Base-by-base conservation (phyloP, 2,113 vertebrate genomes). In the Siniperca chuatsi region DNA sequence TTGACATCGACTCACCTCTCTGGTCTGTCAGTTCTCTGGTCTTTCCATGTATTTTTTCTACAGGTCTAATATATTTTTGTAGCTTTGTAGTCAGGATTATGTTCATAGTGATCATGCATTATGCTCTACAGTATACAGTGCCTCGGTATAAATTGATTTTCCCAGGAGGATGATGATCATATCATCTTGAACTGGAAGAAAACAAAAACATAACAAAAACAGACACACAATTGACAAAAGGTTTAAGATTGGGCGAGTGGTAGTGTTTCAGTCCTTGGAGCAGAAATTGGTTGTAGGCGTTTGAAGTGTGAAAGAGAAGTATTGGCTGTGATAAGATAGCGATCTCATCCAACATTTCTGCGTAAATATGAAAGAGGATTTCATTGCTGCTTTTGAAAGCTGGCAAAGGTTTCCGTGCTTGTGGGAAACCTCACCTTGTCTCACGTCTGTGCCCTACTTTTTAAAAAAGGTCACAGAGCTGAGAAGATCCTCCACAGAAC, bases 391-490 rank as follows among this genome's bases (percentile, higher is more conserved):
- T 88, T 87, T 78, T 81, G 55, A 73, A 81, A 68, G 65, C 81
- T 54, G 78, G 12, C 78, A 77, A 80, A 74, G 68, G 54, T 79
- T 76, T 46, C 42, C 2, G 2, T 72, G 81, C 71, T 73, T 46
- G 50, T 72, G 77, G 76, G 77, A 70, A 75, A 76, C 44, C 44
- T 75, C 20, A 35, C 48, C 55, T 69, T 64, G 48, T 84, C 18
- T 65, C 6, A 33, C 29, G 77, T 75, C 69, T 48, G 37, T 37
- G 64, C 8, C 61, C 64, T 75, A 25, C 16, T 72, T 79, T 78
- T 78, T 40, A 37, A 60, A 81, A 81, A 88, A 89, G 77, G 87
- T 87, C 82, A 78, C 64, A 13, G n/a, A 64, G 33, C 62, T 20
- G 23, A 81, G 61, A 25, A 61, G 77, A 69, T 79, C 20, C 6